Evolutionary conservation across 1,140 invertebrate species (phyloP).

Genomic region (Drosophila tristis): DNA sequence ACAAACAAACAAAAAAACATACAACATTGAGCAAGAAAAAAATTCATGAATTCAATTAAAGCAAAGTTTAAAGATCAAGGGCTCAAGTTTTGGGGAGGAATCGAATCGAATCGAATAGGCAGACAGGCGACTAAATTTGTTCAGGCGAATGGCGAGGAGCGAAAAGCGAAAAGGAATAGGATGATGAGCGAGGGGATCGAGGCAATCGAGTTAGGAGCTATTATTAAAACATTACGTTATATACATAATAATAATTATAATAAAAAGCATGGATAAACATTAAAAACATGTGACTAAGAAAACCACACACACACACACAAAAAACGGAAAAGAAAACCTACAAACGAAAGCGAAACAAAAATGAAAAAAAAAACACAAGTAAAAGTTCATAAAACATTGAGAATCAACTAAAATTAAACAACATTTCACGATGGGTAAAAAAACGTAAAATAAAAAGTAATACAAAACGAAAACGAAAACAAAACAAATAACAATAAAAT

Average conservation of each 20-base stretch:
- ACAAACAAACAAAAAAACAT: slow-evolving; percentile 9
- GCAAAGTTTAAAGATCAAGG: slow-evolving; percentile 59
- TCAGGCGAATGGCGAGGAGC: slow-evolving; percentile 48
- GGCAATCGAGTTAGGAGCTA: slow-evolving; percentile 48
- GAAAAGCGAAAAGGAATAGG: slow-evolving; percentile 33
- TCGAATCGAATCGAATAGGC: slow-evolving; percentile 47
- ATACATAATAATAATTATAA: slow-evolving; percentile 30
- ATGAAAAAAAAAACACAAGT: slow-evolving; percentile 22
- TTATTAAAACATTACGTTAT: slow-evolving; percentile 58
- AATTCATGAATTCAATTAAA: slow-evolving; percentile 56
- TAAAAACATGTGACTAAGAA: slow-evolving; percentile 51
- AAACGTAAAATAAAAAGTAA: slow-evolving; percentile 24
- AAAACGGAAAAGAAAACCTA: slow-evolving; percentile 39
- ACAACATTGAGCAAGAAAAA: slow-evolving; percentile 45
- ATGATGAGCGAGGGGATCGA: slow-evolving; percentile 30
- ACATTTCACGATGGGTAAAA: slow-evolving; percentile 47
- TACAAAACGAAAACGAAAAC: too few relatives aligned
- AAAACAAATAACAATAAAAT: slow-evolving; percentile 36
- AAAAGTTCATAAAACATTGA: too few relatives aligned
- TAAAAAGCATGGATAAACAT: slow-evolving; percentile 27
- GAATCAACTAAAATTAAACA: too few relatives aligned
- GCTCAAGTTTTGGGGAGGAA: slow-evolving; percentile 61
- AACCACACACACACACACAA: slow-evolving; percentile 16
- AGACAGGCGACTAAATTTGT: slow-evolving; percentile 46
- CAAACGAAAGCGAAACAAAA: slow-evolving; percentile 23